phyloP scores from a whole-genome alignment of 2,113 vertebrate genomes.

The Pluvianellus socialis region DNA sequence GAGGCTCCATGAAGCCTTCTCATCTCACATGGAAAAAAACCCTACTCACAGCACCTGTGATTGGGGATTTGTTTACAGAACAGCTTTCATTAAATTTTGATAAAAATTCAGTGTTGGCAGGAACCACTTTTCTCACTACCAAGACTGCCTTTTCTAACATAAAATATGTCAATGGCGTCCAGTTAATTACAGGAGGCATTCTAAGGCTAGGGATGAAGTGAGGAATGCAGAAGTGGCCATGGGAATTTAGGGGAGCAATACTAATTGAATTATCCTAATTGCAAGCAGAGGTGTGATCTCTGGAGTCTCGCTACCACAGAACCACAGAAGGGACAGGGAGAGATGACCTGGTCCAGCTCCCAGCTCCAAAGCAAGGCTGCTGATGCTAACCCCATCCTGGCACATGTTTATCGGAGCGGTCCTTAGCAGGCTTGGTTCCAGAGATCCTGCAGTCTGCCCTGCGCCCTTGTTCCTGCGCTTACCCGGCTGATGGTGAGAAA shows the following conservation, averaged over 20 bases:
- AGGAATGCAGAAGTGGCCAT: neutral
- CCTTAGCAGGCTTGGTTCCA: accelerated
- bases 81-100: neutral
- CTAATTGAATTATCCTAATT: neutral
- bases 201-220: neutral
- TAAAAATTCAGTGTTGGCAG: neutral
- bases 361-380: neutral
- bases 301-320: neutral
- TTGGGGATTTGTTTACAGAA: neutral
- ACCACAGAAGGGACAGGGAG: neutral
- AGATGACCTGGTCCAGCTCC: neutral
- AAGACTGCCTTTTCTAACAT: neutral
- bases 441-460: neutral
- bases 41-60: neutral
- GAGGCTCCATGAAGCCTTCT: neutral
- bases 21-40: neutral
- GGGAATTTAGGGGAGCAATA: neutral
- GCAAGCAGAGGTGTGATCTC: neutral
- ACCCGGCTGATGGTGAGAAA: neutral
- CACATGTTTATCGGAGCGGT: neutral
- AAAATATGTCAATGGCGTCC: neutral
- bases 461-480: neutral
- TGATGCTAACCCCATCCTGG: neutral
- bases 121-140: neutral
- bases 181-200: neutral